These are phyloP conservation scores for Cydia splendana DNA, from an alignment of 1,140 invertebrate species.

Conservation along the genomic window DNA sequence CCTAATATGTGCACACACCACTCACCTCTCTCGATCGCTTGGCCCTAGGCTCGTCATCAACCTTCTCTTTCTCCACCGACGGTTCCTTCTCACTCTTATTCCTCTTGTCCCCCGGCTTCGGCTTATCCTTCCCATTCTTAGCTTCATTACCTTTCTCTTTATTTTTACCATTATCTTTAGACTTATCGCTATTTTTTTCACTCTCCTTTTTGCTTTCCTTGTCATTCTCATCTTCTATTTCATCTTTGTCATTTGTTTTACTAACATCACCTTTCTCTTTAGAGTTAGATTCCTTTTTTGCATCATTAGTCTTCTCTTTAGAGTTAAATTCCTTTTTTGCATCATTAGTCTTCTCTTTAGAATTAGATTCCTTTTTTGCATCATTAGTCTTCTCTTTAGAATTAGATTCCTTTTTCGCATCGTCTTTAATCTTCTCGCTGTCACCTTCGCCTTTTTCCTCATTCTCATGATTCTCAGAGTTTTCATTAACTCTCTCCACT, in stretches of 20 bases:
- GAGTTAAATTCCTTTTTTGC: slow-evolving; percentile 3
- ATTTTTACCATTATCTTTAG: slow-evolving; percentile 29
- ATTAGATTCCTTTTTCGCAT: neutral
- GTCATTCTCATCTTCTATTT: neutral
- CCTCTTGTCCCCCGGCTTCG: slow-evolving; percentile 34
- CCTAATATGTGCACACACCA: neutral
- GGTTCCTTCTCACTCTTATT: slow-evolving; percentile 44
- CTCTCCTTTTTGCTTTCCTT: slow-evolving; percentile 10
- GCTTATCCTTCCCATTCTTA: slow-evolving; percentile 38
- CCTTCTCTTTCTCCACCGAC: slow-evolving; percentile 44
- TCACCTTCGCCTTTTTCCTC: slow-evolving; percentile 32
- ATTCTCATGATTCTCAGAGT: slow-evolving; percentile 37
- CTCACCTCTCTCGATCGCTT: slow-evolving; percentile 70
- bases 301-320: neutral
- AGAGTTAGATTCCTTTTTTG: slow-evolving; percentile 10
- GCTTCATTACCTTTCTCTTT: slow-evolving; percentile 30
- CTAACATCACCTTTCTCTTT: neutral
- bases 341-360: neutral
- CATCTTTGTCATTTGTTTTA: slow-evolving; percentile 12
- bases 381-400: neutral
- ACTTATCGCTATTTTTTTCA: neutral
- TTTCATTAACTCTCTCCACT: slow-evolving; percentile 22
- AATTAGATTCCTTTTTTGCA: neutral
- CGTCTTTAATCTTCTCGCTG: slow-evolving; percentile 37
- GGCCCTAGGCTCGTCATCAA: slow-evolving; percentile 61